Base-by-base conservation (phyloP, 2,113 vertebrate species). In the Rhynchopsitta pachyrhyncha region DNA sequence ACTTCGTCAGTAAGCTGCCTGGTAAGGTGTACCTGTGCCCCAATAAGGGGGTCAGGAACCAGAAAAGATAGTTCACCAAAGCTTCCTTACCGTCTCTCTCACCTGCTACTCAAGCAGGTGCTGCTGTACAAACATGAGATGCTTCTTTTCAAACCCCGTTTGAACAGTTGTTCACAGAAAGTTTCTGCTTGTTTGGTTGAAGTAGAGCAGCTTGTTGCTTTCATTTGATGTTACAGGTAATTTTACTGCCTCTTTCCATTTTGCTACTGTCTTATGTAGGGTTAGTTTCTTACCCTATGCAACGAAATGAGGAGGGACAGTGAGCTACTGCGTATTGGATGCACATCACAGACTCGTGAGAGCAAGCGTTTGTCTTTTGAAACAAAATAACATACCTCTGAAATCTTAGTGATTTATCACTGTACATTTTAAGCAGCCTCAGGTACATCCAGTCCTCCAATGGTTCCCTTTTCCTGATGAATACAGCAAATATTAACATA, bases 91-190 rank as follows among this genome's bases (percentile, higher is more conserved):
- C 0, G 0, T 37, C 7, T 70, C 23, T 75, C 47, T 25, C 8
- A 53, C 6, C 9, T 0, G 2, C 19, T 66, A 29, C 39, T 80
- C 44, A 52, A 88, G 6, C 20, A 0, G 0, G 11, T 59, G 33
- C 31, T 66, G 63, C 25, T 4, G 3, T 47, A 44, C 63, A 78
- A 84, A 8, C 4, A 19, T 6, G 14, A n/a, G 8, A 33, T 8
- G 2, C 20, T 71, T 86, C 44, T 78, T 84, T 90, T 90, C 67
- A 71, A 22, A 42, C 20, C 68, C 9, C 5, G 1, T 75, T 75
- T 55, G n/a, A 89, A 59, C 7, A 25, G 53, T 13, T 44, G 18
- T 33, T 71, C 28, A 49, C 63, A 27, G 28, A 28, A 82, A 75
- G 35, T 9, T 79, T 77, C 41, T 74, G 20, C 39, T 82, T 71